Evolutionary conservation across 2,113 vertebrate genomes (phyloP).

Genomic region (Porphyrio hochstetteri): DNA sequence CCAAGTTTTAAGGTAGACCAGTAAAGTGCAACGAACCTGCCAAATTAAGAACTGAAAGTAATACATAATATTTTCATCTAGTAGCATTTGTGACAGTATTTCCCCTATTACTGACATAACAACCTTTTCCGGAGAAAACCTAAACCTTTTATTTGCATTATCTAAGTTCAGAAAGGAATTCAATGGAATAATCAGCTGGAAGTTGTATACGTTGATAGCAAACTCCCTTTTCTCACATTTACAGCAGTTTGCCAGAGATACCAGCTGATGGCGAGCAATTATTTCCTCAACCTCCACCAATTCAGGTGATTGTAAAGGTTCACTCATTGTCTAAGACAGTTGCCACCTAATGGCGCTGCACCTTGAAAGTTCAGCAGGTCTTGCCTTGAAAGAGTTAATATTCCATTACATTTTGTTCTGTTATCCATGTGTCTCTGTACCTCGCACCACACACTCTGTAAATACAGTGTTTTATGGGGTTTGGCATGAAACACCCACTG

Average conservation of each 20-base stretch:
- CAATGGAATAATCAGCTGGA: not conserved
- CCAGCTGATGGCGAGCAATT: not conserved
- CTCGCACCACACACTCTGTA: not conserved
- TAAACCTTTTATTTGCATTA: slow-evolving; percentile 17
- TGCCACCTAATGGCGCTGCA: not conserved
- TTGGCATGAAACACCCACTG: not conserved
- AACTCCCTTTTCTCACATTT: not conserved
- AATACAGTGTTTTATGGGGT: not conserved
- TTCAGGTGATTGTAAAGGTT: not conserved
- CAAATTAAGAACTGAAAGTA: slow-evolving; percentile 14
- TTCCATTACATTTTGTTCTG: not conserved
- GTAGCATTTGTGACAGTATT: not conserved
- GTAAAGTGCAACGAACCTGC: slow-evolving; percentile 49
- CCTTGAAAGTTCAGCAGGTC: not conserved
- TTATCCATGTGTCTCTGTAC: not conserved
- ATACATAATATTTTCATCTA: not conserved
- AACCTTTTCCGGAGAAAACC: slow-evolving; percentile 31
- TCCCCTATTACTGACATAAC: slow-evolving; percentile 16
- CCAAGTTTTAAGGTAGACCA: slow-evolving; percentile 40
- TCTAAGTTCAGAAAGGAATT: not conserved
- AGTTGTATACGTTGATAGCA: not conserved
- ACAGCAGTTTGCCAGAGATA: not conserved
- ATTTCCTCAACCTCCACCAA: not conserved
- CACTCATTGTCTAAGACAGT: not conserved
- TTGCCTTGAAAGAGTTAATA: not conserved